These are phyloP conservation scores for Myiothlypis chrysogaster DNA, from an alignment of 2,797 vertebrate species.

Conservation along the genomic window DNA sequence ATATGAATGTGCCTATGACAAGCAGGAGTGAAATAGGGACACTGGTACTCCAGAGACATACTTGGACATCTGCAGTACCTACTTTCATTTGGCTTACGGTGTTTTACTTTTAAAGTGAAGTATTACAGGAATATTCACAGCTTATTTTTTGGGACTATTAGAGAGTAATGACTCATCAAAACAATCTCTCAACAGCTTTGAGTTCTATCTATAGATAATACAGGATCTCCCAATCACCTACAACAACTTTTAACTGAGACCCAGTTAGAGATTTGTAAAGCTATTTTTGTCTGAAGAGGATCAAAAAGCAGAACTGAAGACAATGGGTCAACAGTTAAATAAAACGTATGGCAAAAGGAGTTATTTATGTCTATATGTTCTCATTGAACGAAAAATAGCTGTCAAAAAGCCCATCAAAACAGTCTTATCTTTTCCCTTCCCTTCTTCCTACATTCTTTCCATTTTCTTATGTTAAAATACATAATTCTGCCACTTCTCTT, in stretches of 20 bases:
- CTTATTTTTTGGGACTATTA: neutral
- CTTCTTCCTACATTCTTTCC: neutral
- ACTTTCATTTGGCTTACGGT: fast-evolving
- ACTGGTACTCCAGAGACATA: neutral
- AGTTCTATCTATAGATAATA: neutral
- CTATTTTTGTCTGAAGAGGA: neutral
- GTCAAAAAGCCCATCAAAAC: neutral
- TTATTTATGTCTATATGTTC: neutral
- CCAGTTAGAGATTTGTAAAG: neutral
- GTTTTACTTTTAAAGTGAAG: neutral
- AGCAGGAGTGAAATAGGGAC: neutral
- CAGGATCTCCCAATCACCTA: neutral
- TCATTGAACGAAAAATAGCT: neutral
- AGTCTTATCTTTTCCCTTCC: neutral
- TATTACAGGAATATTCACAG: neutral
- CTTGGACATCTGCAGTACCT: neutral
- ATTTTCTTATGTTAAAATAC: neutral
- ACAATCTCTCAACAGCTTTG: neutral
- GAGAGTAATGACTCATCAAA: neutral
- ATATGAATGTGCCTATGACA: neutral
- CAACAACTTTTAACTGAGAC: neutral
- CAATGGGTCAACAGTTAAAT: neutral
- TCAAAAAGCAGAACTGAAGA: neutral
- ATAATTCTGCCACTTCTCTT: neutral
- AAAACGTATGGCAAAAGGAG: neutral